Conservation (phyloP, 2,113 vertebrate genomes). For the Mugil cephalus region DNA sequence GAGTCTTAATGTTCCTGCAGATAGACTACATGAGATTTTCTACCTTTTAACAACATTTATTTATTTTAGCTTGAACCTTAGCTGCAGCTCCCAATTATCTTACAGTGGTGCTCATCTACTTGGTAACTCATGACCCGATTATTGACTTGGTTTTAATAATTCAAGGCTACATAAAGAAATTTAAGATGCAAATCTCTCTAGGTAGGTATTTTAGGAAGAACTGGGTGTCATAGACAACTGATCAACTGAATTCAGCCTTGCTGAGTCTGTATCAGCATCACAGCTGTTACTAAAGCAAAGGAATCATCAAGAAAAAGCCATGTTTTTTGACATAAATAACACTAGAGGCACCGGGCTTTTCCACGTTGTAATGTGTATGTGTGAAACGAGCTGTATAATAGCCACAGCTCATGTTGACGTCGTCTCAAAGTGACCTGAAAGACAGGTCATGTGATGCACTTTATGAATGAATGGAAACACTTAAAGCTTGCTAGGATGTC, state of each 20-base stretch:
- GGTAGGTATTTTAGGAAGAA: not conserved
- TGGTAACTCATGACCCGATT: no score
- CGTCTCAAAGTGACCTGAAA: constrained; percentile 23
- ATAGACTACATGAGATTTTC: no score
- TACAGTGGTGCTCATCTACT: constrained; percentile 6
- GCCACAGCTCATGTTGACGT: not conserved
- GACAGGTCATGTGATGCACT: constrained; percentile 72
- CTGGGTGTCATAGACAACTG: not conserved
- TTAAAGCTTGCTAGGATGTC: constrained; percentile 24
- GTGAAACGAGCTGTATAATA: not conserved
- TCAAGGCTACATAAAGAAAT: not conserved
- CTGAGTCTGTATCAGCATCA: not conserved
- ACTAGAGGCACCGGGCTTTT: constrained; percentile 3
- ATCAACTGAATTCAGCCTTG: not conserved
- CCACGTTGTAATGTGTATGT: not conserved
- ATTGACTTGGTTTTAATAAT: not conserved
- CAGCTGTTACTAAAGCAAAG: constrained; percentile 5
- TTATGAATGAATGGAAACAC: constrained; percentile 70
- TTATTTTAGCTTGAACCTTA: not conserved
- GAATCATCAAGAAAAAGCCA: constrained; percentile 58
- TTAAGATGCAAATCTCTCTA: not conserved
- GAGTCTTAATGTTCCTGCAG: no score
- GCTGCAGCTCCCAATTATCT: not conserved
- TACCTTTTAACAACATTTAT: not conserved
- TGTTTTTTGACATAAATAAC: constrained; percentile 34